These are phyloP conservation scores for Pelusios castaneus DNA, from an alignment of 2,113 vertebrate genomes.

Conservation along the genomic window DNA sequence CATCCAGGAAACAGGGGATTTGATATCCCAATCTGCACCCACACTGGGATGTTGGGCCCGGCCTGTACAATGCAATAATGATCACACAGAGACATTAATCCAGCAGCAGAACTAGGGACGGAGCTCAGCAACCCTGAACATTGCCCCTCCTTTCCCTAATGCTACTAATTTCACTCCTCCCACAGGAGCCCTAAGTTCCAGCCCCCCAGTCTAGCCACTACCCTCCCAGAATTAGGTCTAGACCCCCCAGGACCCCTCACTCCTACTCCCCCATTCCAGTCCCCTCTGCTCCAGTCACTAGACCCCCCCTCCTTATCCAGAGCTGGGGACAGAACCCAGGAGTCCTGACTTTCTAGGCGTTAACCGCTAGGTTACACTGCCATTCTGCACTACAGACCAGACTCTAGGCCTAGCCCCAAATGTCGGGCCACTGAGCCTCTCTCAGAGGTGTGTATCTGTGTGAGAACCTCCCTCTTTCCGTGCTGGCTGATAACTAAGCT, in stretches of 20 bases:
- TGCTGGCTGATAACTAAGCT: too few species aligned
- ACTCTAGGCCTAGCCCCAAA: too few species aligned
- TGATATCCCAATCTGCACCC: not conserved
- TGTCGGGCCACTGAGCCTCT: too few species aligned
- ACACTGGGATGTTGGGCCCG: not conserved
- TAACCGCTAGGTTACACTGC: not conserved
- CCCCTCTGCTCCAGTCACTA: not conserved
- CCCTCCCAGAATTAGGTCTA: not conserved
- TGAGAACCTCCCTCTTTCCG: too few species aligned
- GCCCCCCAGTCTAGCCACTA: not conserved
- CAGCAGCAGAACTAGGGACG: not conserved
- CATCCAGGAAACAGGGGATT: not conserved
- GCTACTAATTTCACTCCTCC: not conserved
- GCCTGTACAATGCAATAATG: not conserved
- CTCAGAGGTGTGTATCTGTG: too few species aligned
- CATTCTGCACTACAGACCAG: not conserved
- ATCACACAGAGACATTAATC: not conserved
- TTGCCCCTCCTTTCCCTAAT: not conserved
- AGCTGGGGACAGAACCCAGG: not conserved
- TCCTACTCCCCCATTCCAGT: not conserved
- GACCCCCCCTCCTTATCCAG: not conserved
- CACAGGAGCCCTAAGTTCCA: not conserved
- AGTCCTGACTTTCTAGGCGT: too few species aligned
- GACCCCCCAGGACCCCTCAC: not conserved
- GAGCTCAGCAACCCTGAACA: not conserved